Base-by-base conservation (phyloP, 1,140 invertebrate species). In the Drosophila trapezifrons region DNA sequence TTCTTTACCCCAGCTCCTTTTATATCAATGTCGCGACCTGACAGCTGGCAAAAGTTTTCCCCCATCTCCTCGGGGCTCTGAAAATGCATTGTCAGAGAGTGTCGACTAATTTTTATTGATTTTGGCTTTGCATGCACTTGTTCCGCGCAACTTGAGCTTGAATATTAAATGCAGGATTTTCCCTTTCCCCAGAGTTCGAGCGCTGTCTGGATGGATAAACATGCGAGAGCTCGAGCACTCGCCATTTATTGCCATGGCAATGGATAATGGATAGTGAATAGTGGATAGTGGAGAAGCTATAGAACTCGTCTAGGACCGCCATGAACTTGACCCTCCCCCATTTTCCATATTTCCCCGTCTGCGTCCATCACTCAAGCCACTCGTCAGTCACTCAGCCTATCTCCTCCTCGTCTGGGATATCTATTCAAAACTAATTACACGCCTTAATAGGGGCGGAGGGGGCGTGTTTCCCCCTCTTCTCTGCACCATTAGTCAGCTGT, bases 31-130 rank as follows among this genome's bases (percentile, higher is more conserved):
- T 67, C 65, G 52, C 40, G 27, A 67, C 17, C 45, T 51, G 65
- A 69, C 65, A 69, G 65, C 62, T 67, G 65, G 65, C 46, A 20
- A 43, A 67, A 69, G 45, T 67, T 54, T 42, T 43, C 5, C 29
- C 29, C 43, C 57, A 6, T 29, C 29, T 25, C 29, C 43, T 46
- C 46, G 9, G 27, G n/a, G 29, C 35, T 35, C 32, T 5, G 38
- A 27, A 54, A 52, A n/a, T 67, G 63, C 46, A 66, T 67, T 67
- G 62, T 67, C 65, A 51, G 62, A 17, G 65, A 66, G 62, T 67
- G 65, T 69, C 63, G 46, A 69, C 65, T 69, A 69, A 69, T 69
- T 69, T 69, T 54, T 69, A 69, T 69, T 69, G 65, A 69, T 69
- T 69, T 69, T 67, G 29, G 63, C 65, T 69, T 66, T 52, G 62